phyloP scores from a whole-genome alignment of 2,797 vertebrate genomes.

The Artibeus lituratus region DNA sequence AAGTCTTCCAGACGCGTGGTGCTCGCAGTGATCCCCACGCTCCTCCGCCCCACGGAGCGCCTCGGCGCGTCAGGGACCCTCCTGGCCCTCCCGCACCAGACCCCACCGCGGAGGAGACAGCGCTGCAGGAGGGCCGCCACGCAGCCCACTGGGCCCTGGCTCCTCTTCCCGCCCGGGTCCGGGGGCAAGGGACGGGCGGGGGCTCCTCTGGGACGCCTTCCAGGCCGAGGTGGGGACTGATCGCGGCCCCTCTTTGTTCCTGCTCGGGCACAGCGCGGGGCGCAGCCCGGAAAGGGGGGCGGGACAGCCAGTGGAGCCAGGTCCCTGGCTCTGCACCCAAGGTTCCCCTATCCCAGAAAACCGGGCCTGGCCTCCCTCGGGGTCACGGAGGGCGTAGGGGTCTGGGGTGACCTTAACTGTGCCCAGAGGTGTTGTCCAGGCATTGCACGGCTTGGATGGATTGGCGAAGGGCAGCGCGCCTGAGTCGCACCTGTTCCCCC shows the following conservation, averaged over 20 bases:
- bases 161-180: background rate
- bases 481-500: background rate
- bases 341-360: background rate
- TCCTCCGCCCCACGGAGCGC: background rate
- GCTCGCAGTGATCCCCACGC: background rate
- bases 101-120: background rate
- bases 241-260: constrained; percentile 52
- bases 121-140: background rate
- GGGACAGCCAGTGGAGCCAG: background rate
- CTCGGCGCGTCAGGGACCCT: background rate
- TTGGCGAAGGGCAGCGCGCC: background rate
- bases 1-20: background rate
- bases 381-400: too few species aligned
- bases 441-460: background rate
- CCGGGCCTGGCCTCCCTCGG: background rate
- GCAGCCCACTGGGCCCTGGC: background rate
- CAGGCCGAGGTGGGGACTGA: background rate
- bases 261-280: background rate
- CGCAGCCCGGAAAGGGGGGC: background rate
- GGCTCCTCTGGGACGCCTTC: constrained; percentile 16
- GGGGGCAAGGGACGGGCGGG: background rate
- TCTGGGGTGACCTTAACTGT: background rate
- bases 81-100: background rate
- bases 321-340: background rate
- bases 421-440: background rate